Evolutionary conservation across 2,113 vertebrate genomes (phyloP), one percentile per base, ranked within the genome.

Genomic region (Aptenodytes patagonicus): DNA sequence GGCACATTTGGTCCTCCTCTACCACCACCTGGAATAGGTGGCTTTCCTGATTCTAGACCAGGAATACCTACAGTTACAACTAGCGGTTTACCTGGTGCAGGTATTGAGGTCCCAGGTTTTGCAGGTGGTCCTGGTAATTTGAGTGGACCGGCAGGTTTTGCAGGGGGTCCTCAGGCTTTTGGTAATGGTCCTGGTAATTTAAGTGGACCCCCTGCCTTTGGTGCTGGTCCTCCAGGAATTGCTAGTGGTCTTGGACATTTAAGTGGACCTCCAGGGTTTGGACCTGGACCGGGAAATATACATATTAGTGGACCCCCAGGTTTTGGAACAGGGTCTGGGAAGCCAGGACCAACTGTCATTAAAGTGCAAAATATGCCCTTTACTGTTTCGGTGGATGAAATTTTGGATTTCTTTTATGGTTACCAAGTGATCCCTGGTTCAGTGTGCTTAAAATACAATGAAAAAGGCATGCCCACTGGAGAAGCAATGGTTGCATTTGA

Each of bases 401-500:
- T 99, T 94, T 98, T 99, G 98, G 99, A 99, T 99, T 99, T 99
- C 97, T 99, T 99, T 97, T 99, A 99, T 79, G 99, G 99, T 57
- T 99, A 99, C 96, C 99, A 99, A 96, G 99, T 99, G 90, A 98
- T 99, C 87, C 99, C 98, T 77, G 99, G 99, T 77, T 99, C 99
- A 32, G 99, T 99, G 44, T 99, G 99, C 96, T 98, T 99, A 96
- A 99, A 99, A 94, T 99, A 99, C 95, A 99, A 98, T 92, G 99
- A 99, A n/a, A 99, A 99, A 97, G 99, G 99, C 87, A 98, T 99
- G 98, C 99, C 99, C 85, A 99, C 99, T 71, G 99, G 99, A 26
- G 99, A 99, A 98, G 99, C 99, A 82, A 99, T 99, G 99, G 99
- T 99, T 95, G 99, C 99, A 85, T 99, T 99, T 18, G 99, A 99